These are phyloP conservation scores for Heliconius aoede DNA, from an alignment of 2,888 invertebrate species.

Conservation along the genomic window DNA sequence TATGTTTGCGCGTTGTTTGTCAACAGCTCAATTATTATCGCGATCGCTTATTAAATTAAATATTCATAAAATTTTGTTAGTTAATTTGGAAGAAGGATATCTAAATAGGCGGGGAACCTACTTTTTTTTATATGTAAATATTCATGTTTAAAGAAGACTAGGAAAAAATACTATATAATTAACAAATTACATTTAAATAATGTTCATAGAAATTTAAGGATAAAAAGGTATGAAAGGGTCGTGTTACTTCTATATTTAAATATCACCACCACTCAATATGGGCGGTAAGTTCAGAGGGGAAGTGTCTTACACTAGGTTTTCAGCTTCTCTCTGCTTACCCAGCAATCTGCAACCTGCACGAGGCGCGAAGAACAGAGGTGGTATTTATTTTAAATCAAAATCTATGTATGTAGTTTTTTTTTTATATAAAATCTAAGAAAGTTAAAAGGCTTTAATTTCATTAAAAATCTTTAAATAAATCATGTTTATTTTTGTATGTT, in stretches of 20 bases:
- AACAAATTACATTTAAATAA: conserved; percentile 3
- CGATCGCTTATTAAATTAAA: too few relatives aligned
- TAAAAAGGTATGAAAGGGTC: not conserved
- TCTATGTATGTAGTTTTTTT: not conserved
- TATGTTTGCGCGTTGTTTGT: not conserved
- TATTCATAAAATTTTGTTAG: not conserved
- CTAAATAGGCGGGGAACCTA: not conserved
- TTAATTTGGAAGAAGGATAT: not conserved
- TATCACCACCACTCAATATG: not conserved
- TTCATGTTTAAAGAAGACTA: not conserved
- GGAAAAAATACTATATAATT: not conserved
- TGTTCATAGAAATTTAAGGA: not conserved
- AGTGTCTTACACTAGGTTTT: too few relatives aligned
- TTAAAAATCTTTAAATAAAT: not conserved
- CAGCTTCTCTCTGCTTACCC: too few relatives aligned
- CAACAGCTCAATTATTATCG: not conserved
- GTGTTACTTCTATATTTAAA: not conserved
- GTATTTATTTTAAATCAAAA: too few relatives aligned
- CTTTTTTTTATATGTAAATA: not conserved
- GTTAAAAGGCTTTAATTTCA: conserved; percentile 13
- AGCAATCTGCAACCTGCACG: too few relatives aligned
- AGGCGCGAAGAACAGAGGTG: not conserved
- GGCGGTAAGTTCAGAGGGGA: too few relatives aligned
- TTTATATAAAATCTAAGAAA: not conserved
- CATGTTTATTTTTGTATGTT: conserved; percentile 19